phyloP scores from a whole-genome alignment of 2,797 vertebrate species.

The Pangasius larnaudii region DNA sequence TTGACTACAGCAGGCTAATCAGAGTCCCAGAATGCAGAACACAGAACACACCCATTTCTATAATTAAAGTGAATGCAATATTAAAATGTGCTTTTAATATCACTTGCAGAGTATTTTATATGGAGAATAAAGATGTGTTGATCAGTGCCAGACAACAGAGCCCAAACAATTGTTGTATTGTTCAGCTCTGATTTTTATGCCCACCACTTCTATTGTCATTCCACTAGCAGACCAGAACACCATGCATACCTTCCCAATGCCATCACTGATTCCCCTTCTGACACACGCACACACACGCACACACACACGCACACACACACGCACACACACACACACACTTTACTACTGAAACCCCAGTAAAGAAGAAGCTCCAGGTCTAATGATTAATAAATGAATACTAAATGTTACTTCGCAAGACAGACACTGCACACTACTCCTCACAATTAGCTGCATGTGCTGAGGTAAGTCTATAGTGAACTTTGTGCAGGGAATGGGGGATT shows the following conservation, averaged over 20 bases:
- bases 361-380: background rate
- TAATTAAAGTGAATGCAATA: constrained; percentile 9
- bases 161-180: constrained; percentile 52
- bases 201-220: constrained; percentile 52
- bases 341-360: background rate
- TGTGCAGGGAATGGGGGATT: constrained; percentile 42
- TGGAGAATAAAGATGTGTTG: constrained; percentile 37
- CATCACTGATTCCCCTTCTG: constrained; percentile 47
- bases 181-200: constrained; percentile 51
- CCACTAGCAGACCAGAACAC: constrained; percentile 33
- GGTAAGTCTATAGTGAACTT: constrained; percentile 30
- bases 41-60: constrained; percentile 14
- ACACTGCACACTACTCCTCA: background rate
- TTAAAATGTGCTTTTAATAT: constrained; percentile 29
- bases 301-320: background rate
- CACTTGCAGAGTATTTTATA: background rate
- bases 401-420: constrained; percentile 25
- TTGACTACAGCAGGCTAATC: constrained; percentile 12
- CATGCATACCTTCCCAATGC: constrained; percentile 57
- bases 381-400: constrained; percentile 3
- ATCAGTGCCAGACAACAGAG: constrained; percentile 35
- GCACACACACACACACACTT: background rate
- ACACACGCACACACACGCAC: background rate
- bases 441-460: constrained; percentile 22
- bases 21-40: background rate